These are phyloP conservation scores for Dromococcyx pavoninus DNA, from an alignment of 2,797 vertebrate genomes.

Conservation along the genomic window DNA sequence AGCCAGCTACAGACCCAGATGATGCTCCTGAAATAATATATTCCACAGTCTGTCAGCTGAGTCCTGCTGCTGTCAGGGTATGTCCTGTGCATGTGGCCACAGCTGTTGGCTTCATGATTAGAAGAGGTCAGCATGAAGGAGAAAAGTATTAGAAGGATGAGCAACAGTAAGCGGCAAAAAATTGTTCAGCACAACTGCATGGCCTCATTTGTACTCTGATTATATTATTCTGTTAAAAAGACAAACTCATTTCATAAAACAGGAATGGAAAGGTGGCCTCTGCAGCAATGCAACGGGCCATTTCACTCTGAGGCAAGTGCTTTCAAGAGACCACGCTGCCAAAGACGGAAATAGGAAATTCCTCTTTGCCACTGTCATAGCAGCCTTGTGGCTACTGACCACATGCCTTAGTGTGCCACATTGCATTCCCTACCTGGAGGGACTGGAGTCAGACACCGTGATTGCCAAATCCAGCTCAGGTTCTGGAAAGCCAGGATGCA, in stretches of 20 bases:
- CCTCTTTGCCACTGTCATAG: neutral
- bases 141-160: neutral
- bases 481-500: neutral
- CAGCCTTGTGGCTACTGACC: neutral
- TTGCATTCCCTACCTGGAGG: neutral
- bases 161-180: neutral
- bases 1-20: neutral
- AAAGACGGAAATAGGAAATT: neutral
- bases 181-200: neutral
- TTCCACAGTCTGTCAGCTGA: constrained; percentile 36
- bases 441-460: neutral
- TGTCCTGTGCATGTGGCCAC: neutral
- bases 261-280: neutral
- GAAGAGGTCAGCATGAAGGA: neutral
- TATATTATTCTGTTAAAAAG: neutral
- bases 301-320: neutral
- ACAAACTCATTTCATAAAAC: neutral
- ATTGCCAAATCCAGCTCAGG: neutral
- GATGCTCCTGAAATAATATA: neutral
- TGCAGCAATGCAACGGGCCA: neutral
- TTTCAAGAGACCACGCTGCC: neutral
- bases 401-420: neutral
- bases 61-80: constrained; percentile 25
- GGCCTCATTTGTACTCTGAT: neutral
- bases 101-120: constrained; percentile 11